Evolutionary conservation across 1,140 invertebrate genomes (phyloP).

Genomic region (Drosophila athabasca): DNA sequence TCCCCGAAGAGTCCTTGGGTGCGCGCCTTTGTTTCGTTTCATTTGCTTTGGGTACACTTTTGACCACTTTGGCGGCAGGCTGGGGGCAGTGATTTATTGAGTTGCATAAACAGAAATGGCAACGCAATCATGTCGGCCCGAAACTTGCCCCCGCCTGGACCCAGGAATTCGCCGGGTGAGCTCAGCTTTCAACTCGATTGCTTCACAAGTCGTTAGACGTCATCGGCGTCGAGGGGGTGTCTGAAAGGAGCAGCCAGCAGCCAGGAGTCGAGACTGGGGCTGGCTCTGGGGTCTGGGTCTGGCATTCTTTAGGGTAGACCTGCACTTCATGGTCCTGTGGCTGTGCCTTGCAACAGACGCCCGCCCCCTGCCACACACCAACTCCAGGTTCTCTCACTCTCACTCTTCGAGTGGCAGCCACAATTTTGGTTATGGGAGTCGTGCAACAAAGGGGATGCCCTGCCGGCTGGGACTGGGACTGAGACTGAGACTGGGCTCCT

Average conservation of each 20-base stretch:
- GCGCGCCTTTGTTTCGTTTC: slow-evolving; percentile 56
- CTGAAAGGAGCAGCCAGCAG: slow-evolving; percentile 4
- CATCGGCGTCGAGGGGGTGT: slow-evolving; percentile 46
- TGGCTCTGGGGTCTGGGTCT: neutral
- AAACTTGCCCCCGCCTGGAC: slow-evolving; percentile 29
- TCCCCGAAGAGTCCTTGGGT: slow-evolving; percentile 50
- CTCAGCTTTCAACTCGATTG: slow-evolving; percentile 82
- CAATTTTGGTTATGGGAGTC: slow-evolving; percentile 63
- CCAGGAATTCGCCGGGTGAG: slow-evolving; percentile 56
- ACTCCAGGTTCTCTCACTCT: neutral
- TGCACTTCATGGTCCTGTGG: slow-evolving; percentile 66
- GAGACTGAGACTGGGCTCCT: slow-evolving; percentile 9
- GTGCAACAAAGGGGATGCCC: slow-evolving; percentile 30
- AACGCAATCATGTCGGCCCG: slow-evolving; percentile 78
- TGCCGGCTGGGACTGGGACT: slow-evolving; percentile 1
- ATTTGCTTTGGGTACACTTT: slow-evolving; percentile 13
- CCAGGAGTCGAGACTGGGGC: slow-evolving; percentile 2
- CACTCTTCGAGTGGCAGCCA: slow-evolving; percentile 21
- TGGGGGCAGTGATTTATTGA: slow-evolving; percentile 80
- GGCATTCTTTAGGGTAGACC: slow-evolving; percentile 41
- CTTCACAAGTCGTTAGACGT: slow-evolving; percentile 81
- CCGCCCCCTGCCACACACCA: neutral
- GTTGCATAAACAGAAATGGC: slow-evolving; percentile 83
- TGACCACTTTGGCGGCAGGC: slow-evolving; percentile 33
- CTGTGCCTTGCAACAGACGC: slow-evolving; percentile 29